Percentiles rank a stretch among this genome's conserved stretches.
Evolutionary conservation across 2,888 invertebrate species (phyloP).

Genomic region (Callyntrura sp.): DNA sequence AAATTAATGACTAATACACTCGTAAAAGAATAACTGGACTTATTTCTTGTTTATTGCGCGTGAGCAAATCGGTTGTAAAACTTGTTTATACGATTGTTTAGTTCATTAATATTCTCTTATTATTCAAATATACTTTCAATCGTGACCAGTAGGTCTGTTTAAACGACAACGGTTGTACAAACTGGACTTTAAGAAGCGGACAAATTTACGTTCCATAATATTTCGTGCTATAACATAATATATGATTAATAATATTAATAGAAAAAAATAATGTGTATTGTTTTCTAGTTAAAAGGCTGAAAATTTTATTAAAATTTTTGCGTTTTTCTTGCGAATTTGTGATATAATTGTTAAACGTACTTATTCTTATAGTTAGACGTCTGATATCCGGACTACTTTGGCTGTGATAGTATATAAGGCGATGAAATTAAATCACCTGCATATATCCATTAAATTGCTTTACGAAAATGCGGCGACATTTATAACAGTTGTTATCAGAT

Average conservation of each 20-base stretch:
- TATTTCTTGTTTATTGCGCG: too few relatives aligned
- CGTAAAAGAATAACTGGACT: too few relatives aligned
- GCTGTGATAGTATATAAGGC: slow-evolving; percentile 68
- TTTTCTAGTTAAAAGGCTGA: slow-evolving; percentile 5
- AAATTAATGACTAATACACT: too few relatives aligned
- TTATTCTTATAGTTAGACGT: slow-evolving; percentile 17
- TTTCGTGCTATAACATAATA: neutral
- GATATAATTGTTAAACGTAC: slow-evolving; percentile 38
- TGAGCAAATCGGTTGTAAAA: too few relatives aligned
- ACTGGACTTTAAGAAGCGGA: neutral
- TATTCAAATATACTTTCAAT: neutral
- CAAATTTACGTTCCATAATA: neutral
- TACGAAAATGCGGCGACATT: neutral
- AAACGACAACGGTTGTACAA: slow-evolving; percentile 31
- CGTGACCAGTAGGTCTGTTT: neutral
- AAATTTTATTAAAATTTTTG: slow-evolving; percentile 32
- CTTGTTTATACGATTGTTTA: too few relatives aligned
- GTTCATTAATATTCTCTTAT: too few relatives aligned
- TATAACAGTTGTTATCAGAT: neutral
- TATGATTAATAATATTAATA: neutral
- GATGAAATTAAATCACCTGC: neutral
- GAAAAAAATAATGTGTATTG: neutral
- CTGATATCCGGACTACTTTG: slow-evolving; percentile 20
- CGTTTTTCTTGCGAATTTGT: slow-evolving; percentile 35
- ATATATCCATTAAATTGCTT: neutral